These are phyloP conservation scores for Metopolophium dirhodum DNA, from an alignment of 1,140 invertebrate genomes.

Conservation along the genomic window DNA sequence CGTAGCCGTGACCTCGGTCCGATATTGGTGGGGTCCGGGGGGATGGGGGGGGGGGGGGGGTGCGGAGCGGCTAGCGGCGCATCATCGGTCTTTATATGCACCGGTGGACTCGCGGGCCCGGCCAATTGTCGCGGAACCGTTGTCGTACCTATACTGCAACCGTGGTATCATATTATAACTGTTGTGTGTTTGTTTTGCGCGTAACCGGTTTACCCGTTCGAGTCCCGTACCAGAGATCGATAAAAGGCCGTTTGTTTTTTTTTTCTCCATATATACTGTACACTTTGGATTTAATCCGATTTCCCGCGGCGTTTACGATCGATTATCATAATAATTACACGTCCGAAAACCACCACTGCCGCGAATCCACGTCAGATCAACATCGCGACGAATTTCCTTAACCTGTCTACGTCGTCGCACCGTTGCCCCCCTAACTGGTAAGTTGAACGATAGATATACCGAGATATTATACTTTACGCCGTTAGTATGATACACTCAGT, in stretches of 20 bases:
- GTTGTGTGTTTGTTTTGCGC: background rate
- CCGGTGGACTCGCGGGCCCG: conserved; percentile 33
- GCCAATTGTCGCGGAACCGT: conserved; percentile 53
- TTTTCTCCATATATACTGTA: background rate
- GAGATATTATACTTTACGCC: background rate
- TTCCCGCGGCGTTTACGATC: background rate
- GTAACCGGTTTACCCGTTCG: background rate
- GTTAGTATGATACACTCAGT: background rate
- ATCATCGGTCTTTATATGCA: conserved; percentile 41
- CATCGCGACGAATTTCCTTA: background rate
- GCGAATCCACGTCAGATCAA: background rate
- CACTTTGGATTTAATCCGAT: background rate
- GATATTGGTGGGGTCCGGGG: background rate
- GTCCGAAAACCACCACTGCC: background rate
- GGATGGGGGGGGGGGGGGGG: background rate
- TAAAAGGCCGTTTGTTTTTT: background rate
- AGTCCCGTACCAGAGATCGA: background rate
- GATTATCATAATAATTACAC: background rate
- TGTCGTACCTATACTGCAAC: conserved; percentile 18
- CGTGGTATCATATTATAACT: conserved; percentile 14
- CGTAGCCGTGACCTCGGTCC: conserved; percentile 45
- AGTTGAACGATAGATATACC: background rate
- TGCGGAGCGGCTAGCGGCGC: background rate
- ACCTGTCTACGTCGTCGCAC: background rate
- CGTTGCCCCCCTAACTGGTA: background rate